These are phyloP conservation scores for Lepidurus arcticus DNA, from an alignment of 1,140 invertebrate species.

Conservation along the genomic window DNA sequence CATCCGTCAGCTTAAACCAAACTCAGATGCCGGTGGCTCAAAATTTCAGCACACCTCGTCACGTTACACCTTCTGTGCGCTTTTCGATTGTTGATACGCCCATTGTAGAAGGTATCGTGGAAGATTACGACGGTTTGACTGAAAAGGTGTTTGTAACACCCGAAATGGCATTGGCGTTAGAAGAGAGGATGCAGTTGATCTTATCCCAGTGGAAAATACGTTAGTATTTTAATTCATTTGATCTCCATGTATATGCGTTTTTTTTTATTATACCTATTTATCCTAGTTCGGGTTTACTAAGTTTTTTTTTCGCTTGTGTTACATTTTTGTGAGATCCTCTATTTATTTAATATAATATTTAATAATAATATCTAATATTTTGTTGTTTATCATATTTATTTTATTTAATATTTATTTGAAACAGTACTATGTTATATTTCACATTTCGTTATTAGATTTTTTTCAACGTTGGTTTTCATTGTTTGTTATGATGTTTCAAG, in stretches of 20 bases:
- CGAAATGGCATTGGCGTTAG: constrained; percentile 52
- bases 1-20: constrained; percentile 41
- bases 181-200: constrained; percentile 50
- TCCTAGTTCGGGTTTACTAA: neutral
- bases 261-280: neutral
- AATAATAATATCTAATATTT: too few relatives aligned
- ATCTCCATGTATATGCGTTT: neutral
- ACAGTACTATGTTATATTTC: too few relatives aligned
- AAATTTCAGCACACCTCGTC: neutral
- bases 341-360: too few relatives aligned
- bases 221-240: constrained; percentile 34
- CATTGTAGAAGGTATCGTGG: neutral
- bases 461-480: too few relatives aligned
- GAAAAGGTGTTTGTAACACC: constrained; percentile 44
- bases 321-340: too few relatives aligned
- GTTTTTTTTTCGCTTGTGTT: too few relatives aligned
- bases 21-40: constrained; percentile 35
- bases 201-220: constrained; percentile 54
- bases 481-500: too few relatives aligned
- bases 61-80: neutral
- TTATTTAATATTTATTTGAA: too few relatives aligned
- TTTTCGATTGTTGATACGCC: neutral
- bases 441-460: too few relatives aligned
- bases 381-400: too few relatives aligned
- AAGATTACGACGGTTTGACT: constrained; percentile 20